Evolutionary conservation across 2,113 vertebrate species (phyloP).

Genomic region (Albula goreensis): DNA sequence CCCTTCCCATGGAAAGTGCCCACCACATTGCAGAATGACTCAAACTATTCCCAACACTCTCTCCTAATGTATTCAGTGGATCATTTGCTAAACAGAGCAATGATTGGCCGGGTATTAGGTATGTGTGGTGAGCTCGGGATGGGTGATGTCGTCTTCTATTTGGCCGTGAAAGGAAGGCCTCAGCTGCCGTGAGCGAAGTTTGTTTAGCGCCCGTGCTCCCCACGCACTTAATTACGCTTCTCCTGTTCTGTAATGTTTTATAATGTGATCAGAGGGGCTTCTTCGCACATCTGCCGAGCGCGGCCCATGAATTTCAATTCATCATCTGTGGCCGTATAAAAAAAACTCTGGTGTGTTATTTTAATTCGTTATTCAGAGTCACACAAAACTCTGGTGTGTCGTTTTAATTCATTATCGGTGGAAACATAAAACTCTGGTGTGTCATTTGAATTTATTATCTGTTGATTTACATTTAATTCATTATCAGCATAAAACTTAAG

Average conservation of each 20-base stretch:
- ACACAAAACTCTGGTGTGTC: background rate
- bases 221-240: slow-evolving; percentile 23
- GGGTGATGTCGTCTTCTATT: background rate
- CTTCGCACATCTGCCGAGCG: slow-evolving; percentile 23
- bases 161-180: background rate
- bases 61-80: background rate
- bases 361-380: background rate
- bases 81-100: background rate
- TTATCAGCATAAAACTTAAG: background rate
- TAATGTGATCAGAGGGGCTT: slow-evolving; percentile 10
- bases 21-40: background rate
- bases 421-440: background rate
- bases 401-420: background rate
- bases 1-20: background rate
- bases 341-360: slow-evolving; percentile 4
- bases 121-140: background rate
- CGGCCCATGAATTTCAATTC: slow-evolving; percentile 18
- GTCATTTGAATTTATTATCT: slow-evolving; percentile 10
- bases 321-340: slow-evolving; percentile 29
- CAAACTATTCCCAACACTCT: background rate
- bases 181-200: background rate
- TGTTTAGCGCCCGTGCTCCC: background rate
- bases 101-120: background rate
- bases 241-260: slow-evolving; percentile 4
- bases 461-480: background rate